Evolutionary conservation across 2,113 vertebrate species (phyloP).

Genomic region (Drymodes brunneopygia): DNA sequence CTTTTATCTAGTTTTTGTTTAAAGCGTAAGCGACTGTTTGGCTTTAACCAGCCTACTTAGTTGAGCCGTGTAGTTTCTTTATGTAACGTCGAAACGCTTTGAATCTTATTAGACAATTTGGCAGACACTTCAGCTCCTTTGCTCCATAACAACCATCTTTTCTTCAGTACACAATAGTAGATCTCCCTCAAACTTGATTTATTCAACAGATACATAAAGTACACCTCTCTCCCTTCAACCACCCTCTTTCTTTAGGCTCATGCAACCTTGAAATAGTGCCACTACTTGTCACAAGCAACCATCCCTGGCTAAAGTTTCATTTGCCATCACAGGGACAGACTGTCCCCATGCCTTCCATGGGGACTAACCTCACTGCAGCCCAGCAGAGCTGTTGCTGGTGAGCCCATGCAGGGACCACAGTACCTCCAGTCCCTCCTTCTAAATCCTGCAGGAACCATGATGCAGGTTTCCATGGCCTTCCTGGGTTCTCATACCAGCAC

Average conservation of each 20-base stretch:
- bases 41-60: neutral
- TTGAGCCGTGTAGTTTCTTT: neutral
- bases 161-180: slow-evolving; percentile 19
- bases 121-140: neutral
- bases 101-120: neutral
- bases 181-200: neutral
- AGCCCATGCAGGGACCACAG: neutral
- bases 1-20: slow-evolving; percentile 22
- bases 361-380: neutral
- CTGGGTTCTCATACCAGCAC: accelerated
- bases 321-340: neutral
- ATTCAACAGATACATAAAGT: neutral
- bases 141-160: neutral
- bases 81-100: slow-evolving; percentile 2
- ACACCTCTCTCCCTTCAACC: neutral
- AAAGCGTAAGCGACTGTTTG: neutral
- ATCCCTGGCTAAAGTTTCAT: neutral
- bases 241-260: neutral
- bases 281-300: neutral
- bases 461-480: neutral
- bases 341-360: neutral
- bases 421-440: neutral
- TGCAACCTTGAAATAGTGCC: neutral
- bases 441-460: neutral
- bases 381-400: neutral